Percentiles rank a stretch among this genome's conserved stretches.
These are phyloP conservation scores for Drosophila erecta DNA, from an alignment of 1,140 invertebrate genomes.

Conservation along the genomic window DNA sequence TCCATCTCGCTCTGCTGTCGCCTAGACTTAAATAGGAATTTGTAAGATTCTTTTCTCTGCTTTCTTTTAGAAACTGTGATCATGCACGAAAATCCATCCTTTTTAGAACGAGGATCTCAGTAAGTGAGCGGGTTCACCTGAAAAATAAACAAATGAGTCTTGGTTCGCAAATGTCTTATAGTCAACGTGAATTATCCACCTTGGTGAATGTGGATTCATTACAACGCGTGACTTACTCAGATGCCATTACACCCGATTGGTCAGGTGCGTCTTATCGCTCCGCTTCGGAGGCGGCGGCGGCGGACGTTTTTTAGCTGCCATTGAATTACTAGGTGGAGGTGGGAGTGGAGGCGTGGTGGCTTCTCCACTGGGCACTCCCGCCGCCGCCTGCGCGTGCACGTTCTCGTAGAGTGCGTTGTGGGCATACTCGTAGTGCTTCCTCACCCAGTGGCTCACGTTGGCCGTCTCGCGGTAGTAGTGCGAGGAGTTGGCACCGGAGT, in stretches of 20 bases:
- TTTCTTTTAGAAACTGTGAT: conserved; percentile 9
- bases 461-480: conserved; percentile 90
- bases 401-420: conserved; percentile 84
- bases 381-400: conserved; percentile 60
- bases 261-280: conserved; percentile 91
- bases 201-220: not conserved
- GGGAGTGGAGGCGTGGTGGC: conserved; percentile 27
- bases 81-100: not conserved
- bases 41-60: conserved; percentile 10
- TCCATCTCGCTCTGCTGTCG: conserved; percentile 11
- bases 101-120: not conserved
- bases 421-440: conserved; percentile 91
- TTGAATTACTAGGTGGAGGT: conserved; percentile 33
- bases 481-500: conserved; percentile 72
- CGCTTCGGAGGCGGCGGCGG: conserved; percentile 92
- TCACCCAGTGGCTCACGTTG: conserved; percentile 95
- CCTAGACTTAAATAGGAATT: conserved; percentile 71
- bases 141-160: conserved; percentile 6
- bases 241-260: conserved; percentile 75
- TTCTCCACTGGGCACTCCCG: conserved; percentile 1
- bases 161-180: not conserved
- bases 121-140: not conserved
- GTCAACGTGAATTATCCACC: too few species aligned
- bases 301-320: conserved; percentile 87
- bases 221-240: conserved; percentile 5